phyloP scores from a whole-genome alignment of 2,113 vertebrate genomes.

The Thunnus thynnus region DNA sequence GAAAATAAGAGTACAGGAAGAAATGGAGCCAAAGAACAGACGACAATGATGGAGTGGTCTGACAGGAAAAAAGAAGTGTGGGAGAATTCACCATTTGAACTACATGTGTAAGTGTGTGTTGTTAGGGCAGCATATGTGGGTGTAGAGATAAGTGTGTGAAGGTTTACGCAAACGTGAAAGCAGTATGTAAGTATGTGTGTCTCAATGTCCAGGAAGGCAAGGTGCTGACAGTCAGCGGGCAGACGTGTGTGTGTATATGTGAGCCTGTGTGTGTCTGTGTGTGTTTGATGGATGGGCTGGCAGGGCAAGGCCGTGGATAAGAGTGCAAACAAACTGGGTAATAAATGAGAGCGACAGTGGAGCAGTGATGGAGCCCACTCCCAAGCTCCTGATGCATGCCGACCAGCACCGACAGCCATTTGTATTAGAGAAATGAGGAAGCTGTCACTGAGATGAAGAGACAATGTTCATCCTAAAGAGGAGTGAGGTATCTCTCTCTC shows the following conservation, averaged over 20 bases:
- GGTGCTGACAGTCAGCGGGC: constrained; percentile 69
- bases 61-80: constrained; percentile 42
- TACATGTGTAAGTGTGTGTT: constrained; percentile 21
- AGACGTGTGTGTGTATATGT: constrained; percentile 81
- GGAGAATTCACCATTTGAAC: constrained; percentile 42
- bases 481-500: constrained; percentile 36
- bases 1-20: constrained; percentile 42
- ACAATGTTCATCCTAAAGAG: constrained; percentile 73
- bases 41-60: constrained; percentile 59
- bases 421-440: constrained; percentile 94
- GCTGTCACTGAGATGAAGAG: constrained; percentile 86
- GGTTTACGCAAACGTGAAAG: constrained; percentile 38
- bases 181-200: constrained; percentile 37
- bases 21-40: constrained; percentile 31
- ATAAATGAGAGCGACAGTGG: constrained; percentile 93
- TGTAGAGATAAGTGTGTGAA: constrained; percentile 32
- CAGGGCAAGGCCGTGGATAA: constrained; percentile 95
- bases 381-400: constrained; percentile 92
- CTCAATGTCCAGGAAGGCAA: constrained; percentile 57
- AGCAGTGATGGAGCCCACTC: constrained; percentile 88
- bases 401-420: constrained; percentile 89
- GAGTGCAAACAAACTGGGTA: constrained; percentile 96
- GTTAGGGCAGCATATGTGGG: constrained; percentile 18
- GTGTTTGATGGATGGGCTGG: constrained; percentile 92
- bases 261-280: constrained; percentile 59